Conservation (phyloP, 2,888 invertebrate genomes). For the Pocota personata region DNA sequence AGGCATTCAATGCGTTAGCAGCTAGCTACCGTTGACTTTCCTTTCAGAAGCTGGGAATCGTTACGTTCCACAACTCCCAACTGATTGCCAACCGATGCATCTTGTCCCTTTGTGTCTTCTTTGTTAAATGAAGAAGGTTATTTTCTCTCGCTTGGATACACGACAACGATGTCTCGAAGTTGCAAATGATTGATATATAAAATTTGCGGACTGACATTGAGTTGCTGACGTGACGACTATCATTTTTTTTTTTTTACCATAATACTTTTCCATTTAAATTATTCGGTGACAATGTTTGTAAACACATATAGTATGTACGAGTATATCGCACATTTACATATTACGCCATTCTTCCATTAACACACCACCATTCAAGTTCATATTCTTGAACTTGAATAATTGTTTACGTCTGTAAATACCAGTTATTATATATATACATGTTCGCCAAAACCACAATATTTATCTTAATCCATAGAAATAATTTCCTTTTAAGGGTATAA, state of each 20-base stretch:
- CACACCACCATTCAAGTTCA: not conserved
- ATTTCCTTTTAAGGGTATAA: not conserved
- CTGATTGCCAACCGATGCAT: not conserved
- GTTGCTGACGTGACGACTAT: not conserved
- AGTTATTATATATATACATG: constrained; percentile 1
- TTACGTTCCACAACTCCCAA: not conserved
- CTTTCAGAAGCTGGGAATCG: not conserved
- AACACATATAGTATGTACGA: not conserved
- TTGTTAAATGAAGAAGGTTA: constrained; percentile 8
- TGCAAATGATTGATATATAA: constrained; percentile 23
- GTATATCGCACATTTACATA: not conserved
- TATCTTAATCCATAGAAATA: not conserved
- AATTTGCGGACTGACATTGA: constrained; percentile 13
- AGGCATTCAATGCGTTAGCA: not conserved
- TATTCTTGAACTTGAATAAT: not conserved
- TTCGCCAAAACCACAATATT: not conserved
- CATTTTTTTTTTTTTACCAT: not conserved
- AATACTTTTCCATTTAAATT: not conserved
- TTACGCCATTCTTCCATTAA: not conserved
- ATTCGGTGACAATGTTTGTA: not conserved
- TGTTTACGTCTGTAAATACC: not conserved
- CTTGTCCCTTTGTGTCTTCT: not conserved
- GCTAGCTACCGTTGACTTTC: not conserved
- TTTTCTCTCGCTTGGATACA: not conserved
- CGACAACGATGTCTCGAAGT: not conserved